Evolutionary conservation across 2,797 vertebrate species (phyloP).

Genomic region (Meriones psammophilus): DNA sequence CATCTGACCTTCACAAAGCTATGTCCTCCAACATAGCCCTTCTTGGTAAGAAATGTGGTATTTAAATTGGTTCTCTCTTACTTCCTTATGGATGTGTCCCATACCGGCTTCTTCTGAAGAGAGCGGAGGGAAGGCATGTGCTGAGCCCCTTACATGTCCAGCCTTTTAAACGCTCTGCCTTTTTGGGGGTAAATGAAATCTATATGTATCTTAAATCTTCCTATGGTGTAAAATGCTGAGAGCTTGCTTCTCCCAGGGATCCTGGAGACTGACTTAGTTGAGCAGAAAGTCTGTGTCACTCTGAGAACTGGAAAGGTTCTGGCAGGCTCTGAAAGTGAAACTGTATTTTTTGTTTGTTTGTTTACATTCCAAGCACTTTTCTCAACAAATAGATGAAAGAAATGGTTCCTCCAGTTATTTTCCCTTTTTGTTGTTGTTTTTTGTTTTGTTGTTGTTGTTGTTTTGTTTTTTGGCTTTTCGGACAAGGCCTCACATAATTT

Average conservation of each 20-base stretch:
- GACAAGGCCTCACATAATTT: no score
- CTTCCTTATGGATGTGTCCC: neutral
- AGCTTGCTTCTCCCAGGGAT: neutral
- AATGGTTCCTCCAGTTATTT: neutral
- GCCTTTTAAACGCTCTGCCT: neutral
- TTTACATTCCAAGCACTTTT: neutral
- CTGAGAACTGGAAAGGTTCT: neutral
- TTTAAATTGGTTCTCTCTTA: neutral
- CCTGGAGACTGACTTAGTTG: neutral
- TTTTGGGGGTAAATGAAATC: neutral
- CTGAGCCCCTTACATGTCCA: neutral
- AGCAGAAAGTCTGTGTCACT: neutral
- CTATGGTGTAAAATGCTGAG: neutral
- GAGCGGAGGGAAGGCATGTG: neutral
- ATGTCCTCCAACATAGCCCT: neutral
- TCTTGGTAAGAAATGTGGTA: neutral
- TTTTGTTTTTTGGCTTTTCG: neutral
- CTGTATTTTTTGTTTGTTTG: neutral
- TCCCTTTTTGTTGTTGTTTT: neutral
- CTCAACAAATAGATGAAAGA: neutral
- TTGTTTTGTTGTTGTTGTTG: no score
- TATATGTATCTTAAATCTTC: neutral
- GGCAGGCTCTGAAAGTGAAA: neutral
- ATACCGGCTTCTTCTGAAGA: neutral
- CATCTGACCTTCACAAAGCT: conserved; percentile 3